Conservation (phyloP, 2,888 invertebrate genomes). For the Oscheius onirici region DNA sequence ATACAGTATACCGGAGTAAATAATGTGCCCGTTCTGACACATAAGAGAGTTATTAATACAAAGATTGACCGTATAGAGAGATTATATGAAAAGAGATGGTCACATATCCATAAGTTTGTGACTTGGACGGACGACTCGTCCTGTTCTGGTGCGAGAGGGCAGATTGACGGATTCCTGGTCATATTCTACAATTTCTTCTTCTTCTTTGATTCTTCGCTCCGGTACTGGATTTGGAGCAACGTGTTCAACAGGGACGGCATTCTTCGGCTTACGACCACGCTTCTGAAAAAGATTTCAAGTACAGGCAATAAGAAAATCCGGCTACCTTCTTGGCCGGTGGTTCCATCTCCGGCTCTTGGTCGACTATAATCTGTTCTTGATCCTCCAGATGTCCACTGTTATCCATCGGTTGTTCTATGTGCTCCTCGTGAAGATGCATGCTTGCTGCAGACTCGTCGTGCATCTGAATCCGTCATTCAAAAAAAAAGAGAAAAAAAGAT, state of each 20-base stretch:
- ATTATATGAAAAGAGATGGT: neutral
- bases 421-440: no score
- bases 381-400: slow-evolving; percentile 4
- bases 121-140: slow-evolving; percentile 26
- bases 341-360: neutral
- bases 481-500: no score
- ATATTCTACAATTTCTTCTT: neutral
- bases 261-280: slow-evolving; percentile 14
- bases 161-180: neutral
- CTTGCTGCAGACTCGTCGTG: no score
- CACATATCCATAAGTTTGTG: slow-evolving; percentile 24
- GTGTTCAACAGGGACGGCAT: neutral
- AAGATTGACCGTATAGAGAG: neutral
- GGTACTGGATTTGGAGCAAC: neutral
- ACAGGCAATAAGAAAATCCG: neutral
- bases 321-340: slow-evolving; percentile 10
- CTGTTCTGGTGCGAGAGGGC: slow-evolving; percentile 23
- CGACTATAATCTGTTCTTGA: slow-evolving; percentile 15
- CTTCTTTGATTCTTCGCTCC: neutral
- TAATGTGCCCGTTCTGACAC: no score
- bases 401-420: neutral
- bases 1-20: no score
- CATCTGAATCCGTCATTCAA: no score
- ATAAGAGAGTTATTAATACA: no score
- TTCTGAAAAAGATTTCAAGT: slow-evolving; percentile 7